Evolutionary conservation across 2,113 vertebrate species (phyloP), one percentile per base, ranked within the genome.

Genomic region (Sebastes fasciatus): DNA sequence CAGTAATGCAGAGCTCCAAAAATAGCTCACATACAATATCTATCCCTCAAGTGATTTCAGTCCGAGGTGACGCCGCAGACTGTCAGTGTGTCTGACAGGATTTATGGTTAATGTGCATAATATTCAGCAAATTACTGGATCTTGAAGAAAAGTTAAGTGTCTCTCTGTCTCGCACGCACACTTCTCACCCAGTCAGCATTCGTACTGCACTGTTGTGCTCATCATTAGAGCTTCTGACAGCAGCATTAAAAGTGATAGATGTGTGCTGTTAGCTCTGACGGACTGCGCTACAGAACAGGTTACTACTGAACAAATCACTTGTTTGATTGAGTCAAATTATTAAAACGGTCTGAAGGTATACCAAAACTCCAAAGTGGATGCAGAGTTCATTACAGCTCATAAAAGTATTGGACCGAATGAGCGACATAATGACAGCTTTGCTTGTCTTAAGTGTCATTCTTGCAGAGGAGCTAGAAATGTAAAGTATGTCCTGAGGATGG

Each of bases 181-280:
- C 23, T 57, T 77, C 55, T 66, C 43, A 58, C 34, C 13, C 57
- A 4, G 34, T 71, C 74, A 79, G 70, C 67, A 51, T 73, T 87
- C 80, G 72, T 14, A 69, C 63, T 21, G 62, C 70, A 34, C 6
- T 65, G 66, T 81, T 69, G 71, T 68, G 46, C 62, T 83, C 66
- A 74, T 86, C 74, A 74, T 84, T 69, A 70, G 23, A 67, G 65
- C 13, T 71, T 76, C 69, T 78, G 26, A 80, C 80, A 66, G 78
- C 70, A 21, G 52, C 7, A 8, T 16, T 80, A 63, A 72, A 85
- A 64, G 61, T 88, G 81, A 92, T 54, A 12, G 81, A 88, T 86
- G 70, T 43, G 54, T 40, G 26, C 45, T 51, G 70, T 54, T 58
- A 10, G 61, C 46, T 65, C 9, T 71, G 43, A 34, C 0, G 3